These are phyloP conservation scores for Centropus bengalensis DNA, from an alignment of 2,113 vertebrate species.

Conservation along the genomic window DNA sequence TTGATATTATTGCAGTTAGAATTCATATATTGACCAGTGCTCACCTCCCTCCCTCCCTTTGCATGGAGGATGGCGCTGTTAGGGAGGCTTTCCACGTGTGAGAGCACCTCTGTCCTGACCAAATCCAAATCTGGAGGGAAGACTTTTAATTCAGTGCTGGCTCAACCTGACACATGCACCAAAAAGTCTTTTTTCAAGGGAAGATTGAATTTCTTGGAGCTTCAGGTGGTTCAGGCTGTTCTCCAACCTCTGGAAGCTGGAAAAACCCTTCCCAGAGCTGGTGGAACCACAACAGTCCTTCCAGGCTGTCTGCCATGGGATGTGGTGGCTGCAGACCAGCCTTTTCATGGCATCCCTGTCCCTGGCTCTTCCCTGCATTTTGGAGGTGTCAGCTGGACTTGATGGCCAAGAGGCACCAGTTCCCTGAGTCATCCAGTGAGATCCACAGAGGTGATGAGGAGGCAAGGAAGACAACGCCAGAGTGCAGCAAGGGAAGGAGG, in stretches of 20 bases:
- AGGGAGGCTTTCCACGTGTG: not conserved
- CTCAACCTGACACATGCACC: not conserved
- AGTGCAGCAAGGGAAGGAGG: not conserved
- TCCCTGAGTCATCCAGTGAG: not conserved
- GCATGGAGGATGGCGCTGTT: rapidly evolving
- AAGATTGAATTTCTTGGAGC: not conserved
- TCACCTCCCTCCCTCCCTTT: not conserved
- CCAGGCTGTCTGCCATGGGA: not conserved
- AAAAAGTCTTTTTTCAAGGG: rapidly evolving
- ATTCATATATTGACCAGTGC: not conserved
- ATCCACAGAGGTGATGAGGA: not conserved
- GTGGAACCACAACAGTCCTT: rapidly evolving
- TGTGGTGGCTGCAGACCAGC: rapidly evolving
- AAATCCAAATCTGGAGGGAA: not conserved
- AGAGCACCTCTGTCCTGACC: not conserved
- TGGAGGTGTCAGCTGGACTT: not conserved
- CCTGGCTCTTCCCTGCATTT: not conserved
- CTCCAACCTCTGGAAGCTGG: not conserved
- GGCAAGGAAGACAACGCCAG: not conserved
- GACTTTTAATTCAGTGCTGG: not conserved
- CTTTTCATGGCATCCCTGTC: not conserved
- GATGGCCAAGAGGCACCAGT: rapidly evolving
- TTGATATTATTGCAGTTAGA: not conserved
- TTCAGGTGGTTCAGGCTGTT: not conserved
- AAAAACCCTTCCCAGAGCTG: not conserved